Percentiles rank a stretch among this genome's conserved stretches.
Evolutionary conservation across 1,140 invertebrate genomes (phyloP).

Genomic region (Reticulitermes speratus): DNA sequence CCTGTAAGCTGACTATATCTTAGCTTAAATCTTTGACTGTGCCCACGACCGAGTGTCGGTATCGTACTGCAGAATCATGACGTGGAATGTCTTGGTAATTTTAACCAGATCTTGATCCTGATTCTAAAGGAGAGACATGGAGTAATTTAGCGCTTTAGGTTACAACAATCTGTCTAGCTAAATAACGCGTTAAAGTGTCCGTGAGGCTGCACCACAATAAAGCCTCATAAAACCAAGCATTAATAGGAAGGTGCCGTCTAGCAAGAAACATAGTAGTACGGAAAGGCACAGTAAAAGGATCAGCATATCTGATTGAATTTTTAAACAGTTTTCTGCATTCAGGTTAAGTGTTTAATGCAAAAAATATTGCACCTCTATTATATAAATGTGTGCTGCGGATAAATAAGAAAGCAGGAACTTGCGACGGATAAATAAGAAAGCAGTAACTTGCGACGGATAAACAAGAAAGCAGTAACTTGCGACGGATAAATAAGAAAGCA

Average conservation of each 20-base stretch:
- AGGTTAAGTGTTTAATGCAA: too few relatives aligned
- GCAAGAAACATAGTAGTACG: too few relatives aligned
- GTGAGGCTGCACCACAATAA: neutral
- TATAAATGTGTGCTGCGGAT: too few relatives aligned
- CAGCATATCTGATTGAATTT: too few relatives aligned
- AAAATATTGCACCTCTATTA: too few relatives aligned
- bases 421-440: too few relatives aligned
- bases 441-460: too few relatives aligned
- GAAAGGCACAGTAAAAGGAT: too few relatives aligned
- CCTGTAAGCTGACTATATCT: neutral
- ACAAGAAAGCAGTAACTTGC: too few relatives aligned
- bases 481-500: too few relatives aligned
- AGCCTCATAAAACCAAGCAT: neutral
- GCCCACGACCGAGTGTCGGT: neutral
- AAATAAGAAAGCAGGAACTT: too few relatives aligned
- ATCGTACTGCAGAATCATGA: neutral
- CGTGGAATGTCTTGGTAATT: neutral
- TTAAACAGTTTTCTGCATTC: too few relatives aligned
- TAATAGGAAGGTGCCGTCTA: neutral
- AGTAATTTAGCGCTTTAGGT: neutral
- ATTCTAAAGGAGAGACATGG: neutral
- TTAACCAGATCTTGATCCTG: neutral
- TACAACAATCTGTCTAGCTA: slow-evolving; percentile 8
- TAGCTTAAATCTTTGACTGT: neutral
- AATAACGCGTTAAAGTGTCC: neutral